A percentile compares a stretch with the other conserved stretches of the same genome.
phyloP scores from a whole-genome alignment of 2,888 invertebrate genomes.

The Augiades crinisus region DNA sequence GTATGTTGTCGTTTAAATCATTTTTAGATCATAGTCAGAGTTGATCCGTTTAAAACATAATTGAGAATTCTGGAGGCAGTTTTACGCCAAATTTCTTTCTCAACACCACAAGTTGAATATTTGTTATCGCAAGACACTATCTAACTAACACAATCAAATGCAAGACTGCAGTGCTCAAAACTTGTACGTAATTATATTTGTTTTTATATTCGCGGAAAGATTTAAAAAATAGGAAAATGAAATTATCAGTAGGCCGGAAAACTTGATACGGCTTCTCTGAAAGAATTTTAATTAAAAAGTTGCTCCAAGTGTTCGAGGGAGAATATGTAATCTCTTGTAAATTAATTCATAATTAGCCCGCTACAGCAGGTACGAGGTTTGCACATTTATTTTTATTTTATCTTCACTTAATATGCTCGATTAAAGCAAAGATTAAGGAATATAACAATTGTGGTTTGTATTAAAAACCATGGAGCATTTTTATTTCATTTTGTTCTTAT shows the following conservation, averaged over 20 bases:
- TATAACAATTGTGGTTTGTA: conserved; percentile 4
- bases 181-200: neutral
- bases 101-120: too few relatives aligned
- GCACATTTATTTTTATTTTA: conserved; percentile 23
- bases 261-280: conserved; percentile 53
- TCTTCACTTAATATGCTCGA: conserved; percentile 16
- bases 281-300: conserved; percentile 77
- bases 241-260: conserved; percentile 58
- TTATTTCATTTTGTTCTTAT: too few relatives aligned
- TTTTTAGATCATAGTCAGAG: too few relatives aligned
- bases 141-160: neutral
- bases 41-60: too few relatives aligned
- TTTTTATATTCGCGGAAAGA: conserved; percentile 1
- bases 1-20: too few relatives aligned
- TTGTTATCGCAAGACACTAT: too few relatives aligned
- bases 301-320: conserved; percentile 59
- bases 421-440: conserved; percentile 17
- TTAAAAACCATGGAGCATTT: neutral
- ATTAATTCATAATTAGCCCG: conserved; percentile 67
- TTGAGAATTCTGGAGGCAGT: too few relatives aligned
- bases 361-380: conserved; percentile 45
- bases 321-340: conserved; percentile 73
- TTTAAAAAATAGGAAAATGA: conserved; percentile 46
- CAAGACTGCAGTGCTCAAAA: neutral
- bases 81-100: too few relatives aligned